phyloP scores from a whole-genome alignment of 2,113 vertebrate species.

The Plestiodon gilberti region DNA sequence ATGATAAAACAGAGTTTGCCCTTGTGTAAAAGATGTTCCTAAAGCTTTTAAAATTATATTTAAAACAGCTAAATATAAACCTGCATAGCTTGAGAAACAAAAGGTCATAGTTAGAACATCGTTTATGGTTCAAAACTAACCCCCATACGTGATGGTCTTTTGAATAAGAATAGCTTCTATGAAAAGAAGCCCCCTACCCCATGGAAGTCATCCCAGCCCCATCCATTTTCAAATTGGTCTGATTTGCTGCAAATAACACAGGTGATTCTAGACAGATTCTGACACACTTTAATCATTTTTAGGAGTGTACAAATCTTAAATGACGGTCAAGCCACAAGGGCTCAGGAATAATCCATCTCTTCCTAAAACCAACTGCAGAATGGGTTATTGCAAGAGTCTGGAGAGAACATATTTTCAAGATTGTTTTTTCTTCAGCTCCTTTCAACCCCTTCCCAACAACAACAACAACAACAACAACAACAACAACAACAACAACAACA shows the following conservation, averaged over 20 bases:
- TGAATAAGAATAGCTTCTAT: slow-evolving; percentile 43
- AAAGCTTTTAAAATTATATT: not conserved
- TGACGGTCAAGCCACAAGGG: not conserved
- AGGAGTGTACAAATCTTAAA: slow-evolving; percentile 4
- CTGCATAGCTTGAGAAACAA: slow-evolving; percentile 12
- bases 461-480: no score
- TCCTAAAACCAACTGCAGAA: not conserved
- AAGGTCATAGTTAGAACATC: slow-evolving; percentile 2
- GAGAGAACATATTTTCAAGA: slow-evolving; percentile 5
- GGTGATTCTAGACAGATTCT: slow-evolving; percentile 43
- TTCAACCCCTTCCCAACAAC: no score
- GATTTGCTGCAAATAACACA: slow-evolving; percentile 16
- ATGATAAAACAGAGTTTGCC: not conserved
- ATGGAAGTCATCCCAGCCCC: slow-evolving; percentile 2
- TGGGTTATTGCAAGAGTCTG: slow-evolving; percentile 4
- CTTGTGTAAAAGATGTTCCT: not conserved
- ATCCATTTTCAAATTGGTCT: slow-evolving; percentile 24
- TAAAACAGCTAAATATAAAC: slow-evolving; percentile 29
- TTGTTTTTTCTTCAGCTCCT: not conserved
- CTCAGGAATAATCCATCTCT: not conserved
- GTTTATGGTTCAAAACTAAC: slow-evolving; percentile 42
- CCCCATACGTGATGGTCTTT: slow-evolving; percentile 23
- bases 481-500: no score
- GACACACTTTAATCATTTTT: slow-evolving; percentile 32
- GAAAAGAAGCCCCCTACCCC: slow-evolving; percentile 7